Base-by-base conservation (phyloP, 2,113 vertebrate genomes). In the Ariopsis seemanni region DNA sequence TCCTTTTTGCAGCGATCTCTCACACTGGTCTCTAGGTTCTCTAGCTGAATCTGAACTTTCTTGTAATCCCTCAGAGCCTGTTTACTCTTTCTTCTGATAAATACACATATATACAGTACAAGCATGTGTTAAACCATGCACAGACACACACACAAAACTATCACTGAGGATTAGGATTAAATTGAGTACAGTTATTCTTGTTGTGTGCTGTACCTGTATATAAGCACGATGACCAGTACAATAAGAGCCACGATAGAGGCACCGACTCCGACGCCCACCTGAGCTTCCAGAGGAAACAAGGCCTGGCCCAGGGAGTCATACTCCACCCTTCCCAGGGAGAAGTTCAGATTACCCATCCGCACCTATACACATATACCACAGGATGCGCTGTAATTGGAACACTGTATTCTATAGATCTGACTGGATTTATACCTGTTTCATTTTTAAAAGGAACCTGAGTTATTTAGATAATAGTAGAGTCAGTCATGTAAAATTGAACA, bases 1-100 rank as follows among this genome's bases (percentile, higher is more conserved):
- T 99, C 98, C 85, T 99, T 99, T 93, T 99, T 99, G 93, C 98
- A 99, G 89, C 98, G 97, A 91, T 99, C 98, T 83, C 98, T 96
- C 88, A 99, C 98, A 0, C 98, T 99, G 7, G 98, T 99, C 93
- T 99, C 98, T 92, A 99, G 95, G 86, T 99, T 99, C 95, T 99
- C 98, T 91, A 99, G 91, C 84, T 99, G 98, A 91, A 99, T 99
- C 94, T 99, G 98, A 86, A 99, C 98, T 93, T 99, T 99, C 95
- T 98, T 99, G 91, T 99, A 99, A 92, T 99, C 98, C 86, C 97
- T 95, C 85, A 99, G 92, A 80, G 98, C 98, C 94, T 98, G 98
- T 86, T 99, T 99, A 91, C 98, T 99, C 94, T 99, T 99, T 89
- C 98, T 97, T 95, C 98, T 99, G 89, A 80, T 90, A 93, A 25